phyloP scores from a whole-genome alignment of 2,113 vertebrate species.

The Phycodurus eques region DNA sequence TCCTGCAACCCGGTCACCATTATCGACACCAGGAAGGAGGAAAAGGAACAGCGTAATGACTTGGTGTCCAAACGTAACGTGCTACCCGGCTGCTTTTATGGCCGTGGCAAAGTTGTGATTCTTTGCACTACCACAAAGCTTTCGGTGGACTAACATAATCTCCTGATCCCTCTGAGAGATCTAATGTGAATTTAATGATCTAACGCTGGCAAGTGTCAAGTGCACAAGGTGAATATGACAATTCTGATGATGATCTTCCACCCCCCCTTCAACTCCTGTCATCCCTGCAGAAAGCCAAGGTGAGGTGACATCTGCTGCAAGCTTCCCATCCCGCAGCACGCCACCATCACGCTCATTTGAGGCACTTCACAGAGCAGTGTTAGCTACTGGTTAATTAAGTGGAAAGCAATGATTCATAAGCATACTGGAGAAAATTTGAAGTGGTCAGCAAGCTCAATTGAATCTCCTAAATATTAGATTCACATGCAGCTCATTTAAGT shows the following conservation, averaged over 20 bases:
- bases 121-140: conserved; percentile 88
- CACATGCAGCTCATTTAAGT: not conserved
- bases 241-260: conserved; percentile 78
- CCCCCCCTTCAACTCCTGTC: conserved; percentile 7
- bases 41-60: conserved; percentile 78
- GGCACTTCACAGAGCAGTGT: not conserved
- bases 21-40: conserved; percentile 74
- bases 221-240: conserved; percentile 93
- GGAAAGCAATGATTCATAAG: conserved; percentile 2
- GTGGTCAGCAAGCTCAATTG: not conserved
- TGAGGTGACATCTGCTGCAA: conserved; percentile 41
- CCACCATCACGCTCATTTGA: not conserved
- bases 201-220: conserved; percentile 90
- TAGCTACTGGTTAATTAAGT: not conserved
- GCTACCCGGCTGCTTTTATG: conserved; percentile 72
- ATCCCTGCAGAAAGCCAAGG: conserved; percentile 46
- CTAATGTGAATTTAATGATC: conserved; percentile 99
- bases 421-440: not conserved
- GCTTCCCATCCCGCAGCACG: conserved; percentile 6
- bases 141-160: conserved; percentile 91
- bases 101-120: conserved; percentile 66
- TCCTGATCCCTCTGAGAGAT: conserved; percentile 84
- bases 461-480: not conserved
- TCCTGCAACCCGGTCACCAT: conserved; percentile 82
- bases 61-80: conserved; percentile 91